Conservation (phyloP, 2,888 invertebrate species). For the Dolichopus griseipennis region DNA sequence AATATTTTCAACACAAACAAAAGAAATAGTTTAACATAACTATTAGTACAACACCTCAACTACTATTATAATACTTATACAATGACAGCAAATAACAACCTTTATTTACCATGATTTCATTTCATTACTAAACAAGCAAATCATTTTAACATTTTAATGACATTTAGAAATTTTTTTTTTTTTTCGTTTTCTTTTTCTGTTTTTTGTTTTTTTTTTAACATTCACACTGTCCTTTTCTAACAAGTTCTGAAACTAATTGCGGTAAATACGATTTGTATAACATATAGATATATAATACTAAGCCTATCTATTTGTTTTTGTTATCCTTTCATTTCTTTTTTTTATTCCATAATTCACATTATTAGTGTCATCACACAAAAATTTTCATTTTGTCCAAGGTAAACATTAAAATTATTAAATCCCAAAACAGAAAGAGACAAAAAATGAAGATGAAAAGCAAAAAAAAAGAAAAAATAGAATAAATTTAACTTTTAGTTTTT, state of each 20-base stretch:
- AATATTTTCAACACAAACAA: too few species aligned
- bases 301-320: background rate
- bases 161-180: background rate
- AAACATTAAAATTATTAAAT: background rate
- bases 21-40: too few species aligned
- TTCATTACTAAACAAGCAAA: background rate
- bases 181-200: background rate
- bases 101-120: background rate
- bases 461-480: background rate
- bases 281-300: background rate
- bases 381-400: background rate
- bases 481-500: background rate
- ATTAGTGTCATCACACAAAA: too few species aligned
- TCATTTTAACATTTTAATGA: conserved; percentile 2
- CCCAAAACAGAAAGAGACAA: background rate
- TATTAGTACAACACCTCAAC: too few species aligned
- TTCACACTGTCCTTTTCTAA: background rate
- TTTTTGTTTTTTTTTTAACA: background rate
- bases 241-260: background rate
- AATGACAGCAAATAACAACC: too few species aligned
- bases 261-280: background rate
- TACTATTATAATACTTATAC: too few species aligned
- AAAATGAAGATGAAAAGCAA: background rate
- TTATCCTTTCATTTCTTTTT: background rate
- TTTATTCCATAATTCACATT: too few species aligned